Evolutionary conservation across 2,888 invertebrate genomes (phyloP).

Genomic region (Crocallis elinguaria): DNA sequence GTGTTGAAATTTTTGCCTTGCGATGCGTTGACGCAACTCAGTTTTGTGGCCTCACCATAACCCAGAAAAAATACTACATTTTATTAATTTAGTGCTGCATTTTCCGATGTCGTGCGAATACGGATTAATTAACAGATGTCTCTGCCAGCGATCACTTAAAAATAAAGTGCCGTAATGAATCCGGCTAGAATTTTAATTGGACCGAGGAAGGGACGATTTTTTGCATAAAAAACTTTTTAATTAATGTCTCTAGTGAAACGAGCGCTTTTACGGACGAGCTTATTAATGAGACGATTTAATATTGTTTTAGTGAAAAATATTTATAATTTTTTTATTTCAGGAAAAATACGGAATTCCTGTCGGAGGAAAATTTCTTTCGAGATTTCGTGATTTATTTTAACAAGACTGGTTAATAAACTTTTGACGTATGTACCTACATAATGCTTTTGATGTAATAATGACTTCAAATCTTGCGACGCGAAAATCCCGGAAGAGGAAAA

Average conservation of each 20-base stretch:
- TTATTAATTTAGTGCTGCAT: neutral
- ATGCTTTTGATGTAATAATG: no score
- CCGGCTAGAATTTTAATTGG: conserved; percentile 78
- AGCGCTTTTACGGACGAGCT: conserved; percentile 42
- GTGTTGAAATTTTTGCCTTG: no score
- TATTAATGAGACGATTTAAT: conserved; percentile 56
- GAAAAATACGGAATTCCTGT: no score
- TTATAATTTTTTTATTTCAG: neutral
- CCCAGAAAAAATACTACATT: neutral
- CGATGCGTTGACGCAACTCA: neutral
- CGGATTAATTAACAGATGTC: conserved; percentile 49
- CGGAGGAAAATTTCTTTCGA: no score
- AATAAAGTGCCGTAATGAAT: conserved; percentile 74
- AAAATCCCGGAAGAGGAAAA: no score
- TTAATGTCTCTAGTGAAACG: conserved; percentile 70
- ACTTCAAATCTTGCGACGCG: no score
- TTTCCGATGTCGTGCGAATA: conserved; percentile 32
- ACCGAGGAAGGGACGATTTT: conserved; percentile 54
- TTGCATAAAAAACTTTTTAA: conserved; percentile 75
- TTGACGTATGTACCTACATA: no score
- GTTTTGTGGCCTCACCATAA: neutral
- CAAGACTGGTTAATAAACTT: no score
- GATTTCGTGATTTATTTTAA: no score
- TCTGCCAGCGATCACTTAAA: conserved; percentile 65
- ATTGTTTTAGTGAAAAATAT: conserved; percentile 52